Base-by-base conservation (phyloP, 1,140 invertebrate genomes). In the Sminthurinus signatus region DNA sequence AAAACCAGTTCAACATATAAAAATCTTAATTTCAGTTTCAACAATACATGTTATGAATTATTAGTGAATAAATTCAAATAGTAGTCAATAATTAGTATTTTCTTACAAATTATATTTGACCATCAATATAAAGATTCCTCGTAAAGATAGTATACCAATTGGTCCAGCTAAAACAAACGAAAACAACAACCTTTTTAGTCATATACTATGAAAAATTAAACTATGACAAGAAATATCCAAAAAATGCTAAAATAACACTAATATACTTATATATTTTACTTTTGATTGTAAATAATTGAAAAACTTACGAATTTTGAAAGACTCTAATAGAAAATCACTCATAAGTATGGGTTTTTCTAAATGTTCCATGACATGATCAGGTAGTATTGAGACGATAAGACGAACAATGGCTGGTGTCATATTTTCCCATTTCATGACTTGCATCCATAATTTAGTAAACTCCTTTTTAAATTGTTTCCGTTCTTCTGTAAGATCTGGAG, bases 291-390 rank as follows among this genome's bases (percentile, higher is more conserved):
- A n/a, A n/a, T n/a, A n/a, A n/a, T n/a, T n/a, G n/a, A n/a, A n/a
- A n/a, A n/a, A 44, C 69, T 75, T 74, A 88, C 87, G 88, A 43
- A 85, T 80, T 74, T 93, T 87, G 59, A 95, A 85, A 14, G 90
- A 90, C 73, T 92, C 85, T 80, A 94, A 90, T 5, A 98, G 80
- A 77, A 93, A 96, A 74, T 96, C 93, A n/a, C 90, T 91, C 65
- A 95, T 79, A 36, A 89, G 76, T 46, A 94, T 79, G 8, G 93
- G 92, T 73, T 86, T 86, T 21, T 86, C 82, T 62, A 97, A 79
- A 76, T 91, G 82, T 15, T 84, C 83, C 78, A 96, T 83, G 14
- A 95, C 81, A 64, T 86, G 82, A 73, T 95, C 91, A 43, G 93
- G 81, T 17, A 96, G 77, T 51, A 92, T 82, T 61, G 91, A 78